These are phyloP conservation scores for Charina bottae DNA, from an alignment of 2,113 vertebrate species.

Conservation along the genomic window DNA sequence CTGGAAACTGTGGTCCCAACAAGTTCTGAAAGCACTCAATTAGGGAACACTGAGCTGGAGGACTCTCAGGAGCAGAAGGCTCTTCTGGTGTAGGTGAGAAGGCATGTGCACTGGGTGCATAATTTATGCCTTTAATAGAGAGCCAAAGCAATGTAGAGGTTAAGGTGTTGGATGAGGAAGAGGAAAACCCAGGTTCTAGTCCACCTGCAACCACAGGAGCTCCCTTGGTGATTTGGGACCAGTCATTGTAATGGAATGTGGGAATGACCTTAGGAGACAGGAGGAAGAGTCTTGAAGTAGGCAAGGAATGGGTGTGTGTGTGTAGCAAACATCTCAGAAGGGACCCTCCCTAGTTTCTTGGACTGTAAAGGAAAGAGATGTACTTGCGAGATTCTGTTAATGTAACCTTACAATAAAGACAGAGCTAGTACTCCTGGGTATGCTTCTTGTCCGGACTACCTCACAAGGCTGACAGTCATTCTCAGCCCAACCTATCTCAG, in stretches of 20 bases:
- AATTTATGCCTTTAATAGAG: neutral
- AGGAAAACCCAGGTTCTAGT: neutral
- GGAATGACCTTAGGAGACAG: neutral
- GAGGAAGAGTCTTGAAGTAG: neutral
- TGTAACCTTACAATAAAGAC: neutral
- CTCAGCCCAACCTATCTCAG: neutral
- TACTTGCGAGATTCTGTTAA: neutral
- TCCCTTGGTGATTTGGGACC: neutral
- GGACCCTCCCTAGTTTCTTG: neutral
- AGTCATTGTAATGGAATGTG: neutral
- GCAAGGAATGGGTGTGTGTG: neutral
- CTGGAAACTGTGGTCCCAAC: neutral
- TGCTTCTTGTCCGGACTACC: neutral
- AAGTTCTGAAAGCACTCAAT: neutral
- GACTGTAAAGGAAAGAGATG: neutral
- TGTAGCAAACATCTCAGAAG: neutral
- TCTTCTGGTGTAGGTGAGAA: neutral
- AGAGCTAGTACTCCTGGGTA: neutral
- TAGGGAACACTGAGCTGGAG: neutral
- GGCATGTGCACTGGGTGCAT: neutral
- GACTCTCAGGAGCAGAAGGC: neutral
- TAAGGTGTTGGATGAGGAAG: neutral
- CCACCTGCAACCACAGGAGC: neutral
- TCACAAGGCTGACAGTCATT: neutral
- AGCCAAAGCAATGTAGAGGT: neutral